phyloP scores from a whole-genome alignment of 2,888 invertebrate species.

The Conomelus anceps region DNA sequence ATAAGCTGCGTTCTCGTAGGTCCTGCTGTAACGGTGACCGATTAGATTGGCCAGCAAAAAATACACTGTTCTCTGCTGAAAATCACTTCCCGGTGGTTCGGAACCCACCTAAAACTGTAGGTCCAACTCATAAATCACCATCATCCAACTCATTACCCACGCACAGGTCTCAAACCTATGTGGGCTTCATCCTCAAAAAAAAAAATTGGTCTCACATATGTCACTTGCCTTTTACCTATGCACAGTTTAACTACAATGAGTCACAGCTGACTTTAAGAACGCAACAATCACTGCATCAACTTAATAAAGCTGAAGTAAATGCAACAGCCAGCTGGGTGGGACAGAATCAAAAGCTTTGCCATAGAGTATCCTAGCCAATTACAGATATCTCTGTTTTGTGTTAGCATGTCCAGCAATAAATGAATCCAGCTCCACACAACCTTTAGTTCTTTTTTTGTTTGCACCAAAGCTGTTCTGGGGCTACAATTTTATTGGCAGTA shows the following conservation, averaged over 20 bases:
- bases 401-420: neutral
- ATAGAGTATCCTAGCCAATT: neutral
- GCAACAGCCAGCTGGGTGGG: neutral
- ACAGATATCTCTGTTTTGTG: neutral
- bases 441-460: neutral
- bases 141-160: too few species aligned
- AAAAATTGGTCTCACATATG: neutral
- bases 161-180: too few species aligned
- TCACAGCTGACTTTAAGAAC: neutral
- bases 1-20: too few species aligned
- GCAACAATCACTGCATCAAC: neutral
- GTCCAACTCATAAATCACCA: too few species aligned
- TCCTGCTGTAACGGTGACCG: too few species aligned
- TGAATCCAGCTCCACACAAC: neutral
- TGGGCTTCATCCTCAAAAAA: too few species aligned
- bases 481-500: neutral
- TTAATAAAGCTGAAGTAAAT: neutral
- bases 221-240: neutral
- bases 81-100: too few species aligned
- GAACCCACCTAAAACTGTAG: too few species aligned
- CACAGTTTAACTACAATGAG: neutral
- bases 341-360: neutral
- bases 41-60: too few species aligned
- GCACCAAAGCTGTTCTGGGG: neutral
- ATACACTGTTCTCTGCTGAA: too few species aligned